Base-by-base conservation (phyloP, 2,888 invertebrate genomes). In the Escarpia spicata region DNA sequence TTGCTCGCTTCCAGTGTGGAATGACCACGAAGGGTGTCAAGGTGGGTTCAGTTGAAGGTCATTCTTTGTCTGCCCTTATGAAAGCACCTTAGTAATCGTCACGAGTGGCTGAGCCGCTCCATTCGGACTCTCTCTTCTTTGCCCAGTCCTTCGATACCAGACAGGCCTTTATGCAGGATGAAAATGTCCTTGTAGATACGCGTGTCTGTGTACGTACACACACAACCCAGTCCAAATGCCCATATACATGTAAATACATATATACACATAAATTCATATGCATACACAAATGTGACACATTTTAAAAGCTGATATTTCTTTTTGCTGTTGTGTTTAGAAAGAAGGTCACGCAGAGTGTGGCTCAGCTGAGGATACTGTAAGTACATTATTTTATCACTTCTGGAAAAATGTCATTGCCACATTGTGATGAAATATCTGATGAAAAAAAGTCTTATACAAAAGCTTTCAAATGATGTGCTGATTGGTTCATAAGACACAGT, bases 1-100 rank as follows among this genome's bases (percentile, higher is more conserved):
- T 95, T 31, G 93, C 93, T 75, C 94, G 94, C n/a, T 96, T 95
- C 94, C 94, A 94, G n/a, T 96, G 96, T 94, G 94, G 94, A 2
- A 95, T 94, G 94, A 93, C 93, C 26, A 91, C 93, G 6, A 90
- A 75, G 26, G 75, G 75, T n/a, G 6, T 75, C 75, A 94, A 94
- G 94, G 95, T 95, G 90, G 93, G 92, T 89, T 90, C 12, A 31
- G 3, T 91, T 4, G 19, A 19, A 75, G 26, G 37, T 37, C 37
- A 37, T 37, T 37, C 37, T 37, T 37, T 37, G 37, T 37, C 1
- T 37, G 37, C 37, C 37, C 37, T 37, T 37, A 37, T 37, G 37
- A 37, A 37, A 37, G 37, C 37, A 37, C 37, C 37, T 37, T 37
- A 37, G 37, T 37, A 37, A 37, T 37, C 37, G 1, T 37, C 37